Evolutionary conservation across 1,140 invertebrate species (phyloP).

Genomic region (Hypsibius dujardini): DNA sequence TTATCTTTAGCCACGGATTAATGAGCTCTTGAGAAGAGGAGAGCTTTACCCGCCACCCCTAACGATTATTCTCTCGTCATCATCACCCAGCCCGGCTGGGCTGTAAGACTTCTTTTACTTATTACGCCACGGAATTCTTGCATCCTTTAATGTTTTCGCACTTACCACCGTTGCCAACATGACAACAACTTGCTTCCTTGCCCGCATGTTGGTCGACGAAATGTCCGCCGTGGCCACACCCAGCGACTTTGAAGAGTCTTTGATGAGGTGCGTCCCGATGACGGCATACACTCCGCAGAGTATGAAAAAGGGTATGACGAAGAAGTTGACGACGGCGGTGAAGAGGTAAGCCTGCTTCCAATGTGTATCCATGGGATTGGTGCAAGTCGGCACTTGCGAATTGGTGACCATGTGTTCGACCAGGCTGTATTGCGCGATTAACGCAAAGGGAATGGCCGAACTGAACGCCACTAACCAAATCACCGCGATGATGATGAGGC

Average conservation of each 20-base stretch:
- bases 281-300: slow-evolving; percentile 60
- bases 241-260: slow-evolving; percentile 21
- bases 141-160: not conserved
- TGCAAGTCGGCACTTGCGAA: slow-evolving; percentile 30
- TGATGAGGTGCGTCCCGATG: slow-evolving; percentile 62
- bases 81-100: too few species aligned
- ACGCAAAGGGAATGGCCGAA: slow-evolving; percentile 45
- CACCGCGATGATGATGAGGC: slow-evolving; percentile 56
- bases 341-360: slow-evolving; percentile 60
- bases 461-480: slow-evolving; percentile 66
- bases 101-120: too few species aligned
- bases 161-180: slow-evolving; percentile 64
- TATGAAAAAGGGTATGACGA: slow-evolving; percentile 58
- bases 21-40: too few species aligned
- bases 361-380: slow-evolving; percentile 48
- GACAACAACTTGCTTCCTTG: slow-evolving; percentile 44
- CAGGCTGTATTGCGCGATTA: slow-evolving; percentile 24
- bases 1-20: too few species aligned
- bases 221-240: slow-evolving; percentile 29
- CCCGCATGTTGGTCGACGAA: slow-evolving; percentile 36
- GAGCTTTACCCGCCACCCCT: too few species aligned
- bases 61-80: too few species aligned
- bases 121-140: too few species aligned
- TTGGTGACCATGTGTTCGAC: not conserved
- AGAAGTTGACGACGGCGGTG: slow-evolving; percentile 57